A percentile compares a stretch with the other conserved stretches of the same genome.
Evolutionary conservation across 2,113 vertebrate species (phyloP).

Genomic region (Mesembrinibis cayennensis): DNA sequence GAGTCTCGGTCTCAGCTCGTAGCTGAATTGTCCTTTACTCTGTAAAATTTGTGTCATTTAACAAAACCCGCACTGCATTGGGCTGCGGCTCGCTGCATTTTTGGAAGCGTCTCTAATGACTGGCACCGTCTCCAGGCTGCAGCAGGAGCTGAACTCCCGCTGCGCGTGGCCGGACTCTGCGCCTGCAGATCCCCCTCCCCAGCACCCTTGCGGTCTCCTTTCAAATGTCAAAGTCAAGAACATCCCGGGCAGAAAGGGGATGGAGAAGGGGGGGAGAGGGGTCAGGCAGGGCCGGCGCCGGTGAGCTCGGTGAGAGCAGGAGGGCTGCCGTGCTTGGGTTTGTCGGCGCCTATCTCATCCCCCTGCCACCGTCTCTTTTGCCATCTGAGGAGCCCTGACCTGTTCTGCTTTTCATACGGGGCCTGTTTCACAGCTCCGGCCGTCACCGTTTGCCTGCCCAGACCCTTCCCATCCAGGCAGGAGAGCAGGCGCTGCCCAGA

Average conservation of each 20-base stretch:
- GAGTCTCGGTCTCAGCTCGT: neutral
- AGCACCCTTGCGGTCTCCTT: neutral
- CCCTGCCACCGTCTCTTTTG: accelerated
- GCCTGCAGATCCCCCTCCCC: neutral
- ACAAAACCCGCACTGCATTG: neutral
- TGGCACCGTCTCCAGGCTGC: neutral
- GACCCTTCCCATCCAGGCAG: neutral
- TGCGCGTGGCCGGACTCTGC: neutral
- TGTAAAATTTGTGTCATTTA: neutral
- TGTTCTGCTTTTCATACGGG: accelerated
- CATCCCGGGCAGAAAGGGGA: neutral
- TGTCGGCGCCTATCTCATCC: no score
- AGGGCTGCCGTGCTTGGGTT: neutral
- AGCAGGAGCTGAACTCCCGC: neutral
- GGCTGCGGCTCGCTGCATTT: neutral
- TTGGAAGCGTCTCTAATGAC: neutral
- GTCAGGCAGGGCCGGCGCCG: accelerated
- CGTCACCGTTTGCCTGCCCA: neutral
- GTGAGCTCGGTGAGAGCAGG: neutral
- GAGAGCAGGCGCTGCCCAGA: neutral
- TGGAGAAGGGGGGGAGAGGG: neutral
- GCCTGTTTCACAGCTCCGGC: neutral
- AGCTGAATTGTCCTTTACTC: neutral
- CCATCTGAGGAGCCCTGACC: neutral
- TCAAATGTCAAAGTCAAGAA: neutral